phyloP scores from a whole-genome alignment of 2,113 vertebrate species.

The Elephas maximus region DNA sequence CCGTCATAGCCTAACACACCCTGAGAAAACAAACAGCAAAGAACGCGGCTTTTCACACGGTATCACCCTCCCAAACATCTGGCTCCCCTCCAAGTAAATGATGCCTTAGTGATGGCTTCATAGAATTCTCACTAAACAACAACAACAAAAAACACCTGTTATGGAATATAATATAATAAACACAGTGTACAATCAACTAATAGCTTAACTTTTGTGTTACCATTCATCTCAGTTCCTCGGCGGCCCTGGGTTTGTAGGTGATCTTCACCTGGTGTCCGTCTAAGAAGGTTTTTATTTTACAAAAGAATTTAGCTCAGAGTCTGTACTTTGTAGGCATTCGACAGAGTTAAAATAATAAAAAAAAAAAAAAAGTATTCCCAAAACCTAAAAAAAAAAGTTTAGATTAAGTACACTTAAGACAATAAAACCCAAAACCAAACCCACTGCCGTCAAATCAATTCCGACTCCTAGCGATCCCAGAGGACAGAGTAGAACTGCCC shows the following conservation, averaged over 20 bases:
- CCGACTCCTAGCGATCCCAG: too few species aligned
- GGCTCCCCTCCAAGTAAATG: constrained; percentile 79
- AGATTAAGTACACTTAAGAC: background rate
- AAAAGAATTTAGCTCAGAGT: background rate
- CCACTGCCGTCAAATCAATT: too few species aligned
- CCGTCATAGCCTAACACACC: constrained; percentile 84
- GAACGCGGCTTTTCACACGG: constrained; percentile 84
- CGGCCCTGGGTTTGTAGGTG: background rate
- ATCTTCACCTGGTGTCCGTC: background rate
- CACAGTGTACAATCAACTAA: constrained; percentile 64
- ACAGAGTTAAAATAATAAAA: background rate
- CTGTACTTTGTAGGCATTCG: background rate
- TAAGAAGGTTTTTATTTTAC: background rate
- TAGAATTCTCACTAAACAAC: constrained; percentile 80
- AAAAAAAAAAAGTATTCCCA: background rate
- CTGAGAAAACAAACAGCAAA: constrained; percentile 86
- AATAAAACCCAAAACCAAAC: too few species aligned
- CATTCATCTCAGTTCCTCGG: background rate
- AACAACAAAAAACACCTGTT: constrained; percentile 76
- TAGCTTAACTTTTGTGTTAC: constrained; percentile 67
- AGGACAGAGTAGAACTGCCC: too few species aligned
- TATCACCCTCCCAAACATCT: constrained; percentile 87
- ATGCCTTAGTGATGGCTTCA: constrained; percentile 80
- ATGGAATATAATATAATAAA: constrained; percentile 77
- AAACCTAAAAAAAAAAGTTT: background rate